Base-by-base conservation (phyloP, 1,140 invertebrate species). In the Aradophagus sp. region DNA sequence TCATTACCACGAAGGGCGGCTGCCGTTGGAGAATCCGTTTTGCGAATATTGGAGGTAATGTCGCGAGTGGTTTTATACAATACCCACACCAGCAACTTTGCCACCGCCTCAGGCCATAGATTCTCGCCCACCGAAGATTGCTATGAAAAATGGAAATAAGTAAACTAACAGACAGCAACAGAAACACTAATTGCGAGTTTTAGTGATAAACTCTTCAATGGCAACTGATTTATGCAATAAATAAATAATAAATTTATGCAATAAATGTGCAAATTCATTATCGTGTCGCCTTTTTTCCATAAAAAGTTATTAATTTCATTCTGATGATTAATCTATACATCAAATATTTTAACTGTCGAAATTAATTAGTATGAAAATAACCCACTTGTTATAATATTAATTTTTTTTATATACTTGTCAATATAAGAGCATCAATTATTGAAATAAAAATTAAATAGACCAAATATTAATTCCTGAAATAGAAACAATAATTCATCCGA, bases 1-100 rank as follows among this genome's bases (percentile, higher is more conserved):
- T 86, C 83, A 86, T 86, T 86, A 86, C 81, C 71, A 79, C 62
- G 69, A 74, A 77, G 76, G 74, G 74, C 61, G 75, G 65, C 66
- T 74, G 72, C 75, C 72, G 73, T 63, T 76, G 72, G 80, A 83
- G 82, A 85, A 85, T 85, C 82, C 83, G 82, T 84, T 85, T 85
- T 85, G 81, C 78, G 80, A 84, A 84, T 84, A 85, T 84, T 83
- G 83, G 77, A 82, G 82, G 79, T 85, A 85, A 85, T 85, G 83
- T 85, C 81, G 80, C 83, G 78, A 82, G 82, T 73, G 80, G 75
- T 85, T 85, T 85, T 84, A 83, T 83, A 83, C 80, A 83, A 81
- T 76, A 82, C 74, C 59, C 45, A 61, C 53, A 58, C 67, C 67
- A 62, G 27, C 32, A 42, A 59, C 48, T 52, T 62, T 56, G 34